Evolutionary conservation across 53 echinoderm and acorn worm species (phyloP).

Genomic region (Luidia sarsii): DNA sequence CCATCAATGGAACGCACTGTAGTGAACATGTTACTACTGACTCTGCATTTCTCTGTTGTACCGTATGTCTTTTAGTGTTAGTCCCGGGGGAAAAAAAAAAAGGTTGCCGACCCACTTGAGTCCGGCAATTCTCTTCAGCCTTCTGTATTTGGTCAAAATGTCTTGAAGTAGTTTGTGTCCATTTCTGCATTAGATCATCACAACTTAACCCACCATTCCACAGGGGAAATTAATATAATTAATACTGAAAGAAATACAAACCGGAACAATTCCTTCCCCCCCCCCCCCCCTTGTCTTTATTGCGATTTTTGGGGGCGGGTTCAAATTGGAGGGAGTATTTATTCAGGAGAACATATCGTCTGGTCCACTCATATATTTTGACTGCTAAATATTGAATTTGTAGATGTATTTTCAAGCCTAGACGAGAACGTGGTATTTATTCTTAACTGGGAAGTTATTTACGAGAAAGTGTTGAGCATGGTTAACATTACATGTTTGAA

Average conservation of each 20-base stretch:
- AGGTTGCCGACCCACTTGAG: not conserved
- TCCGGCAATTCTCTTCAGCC: no score
- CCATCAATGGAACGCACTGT: conserved; percentile 1
- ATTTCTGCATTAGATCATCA: not conserved
- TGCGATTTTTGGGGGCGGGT: no score
- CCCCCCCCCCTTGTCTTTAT: no score
- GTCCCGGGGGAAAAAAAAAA: not conserved
- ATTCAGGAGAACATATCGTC: no score
- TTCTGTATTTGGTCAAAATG: not conserved
- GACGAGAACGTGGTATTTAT: no score
- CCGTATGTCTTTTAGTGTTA: not conserved
- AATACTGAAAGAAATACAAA: no score
- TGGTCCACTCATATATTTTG: not conserved
- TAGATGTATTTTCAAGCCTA: no score
- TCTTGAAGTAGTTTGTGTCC: conserved; percentile 3
- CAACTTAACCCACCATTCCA: not conserved
- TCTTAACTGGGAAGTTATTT: no score
- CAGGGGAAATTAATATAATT: not conserved
- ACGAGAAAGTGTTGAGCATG: no score
- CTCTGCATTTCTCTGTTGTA: not conserved
- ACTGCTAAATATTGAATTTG: not conserved
- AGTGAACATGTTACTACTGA: conserved; percentile 1
- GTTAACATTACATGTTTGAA: no score
- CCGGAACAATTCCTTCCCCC: no score
- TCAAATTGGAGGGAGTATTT: no score